Percentiles rank a stretch among this genome's conserved stretches.
Evolutionary conservation across 2,113 vertebrate species (phyloP).

Genomic region (Boleophthalmus pectinirostris): DNA sequence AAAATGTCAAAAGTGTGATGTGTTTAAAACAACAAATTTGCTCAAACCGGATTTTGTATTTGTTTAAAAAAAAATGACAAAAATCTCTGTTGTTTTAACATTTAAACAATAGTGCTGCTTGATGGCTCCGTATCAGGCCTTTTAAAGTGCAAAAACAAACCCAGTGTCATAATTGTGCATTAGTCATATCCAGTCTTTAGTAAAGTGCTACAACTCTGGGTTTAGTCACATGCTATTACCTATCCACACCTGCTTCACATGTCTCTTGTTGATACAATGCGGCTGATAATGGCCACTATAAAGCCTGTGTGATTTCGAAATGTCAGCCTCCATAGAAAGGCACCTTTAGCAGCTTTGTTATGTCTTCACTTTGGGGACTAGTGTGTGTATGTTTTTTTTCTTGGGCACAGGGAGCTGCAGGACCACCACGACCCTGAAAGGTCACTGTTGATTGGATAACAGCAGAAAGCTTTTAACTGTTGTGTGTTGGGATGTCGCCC

Average conservation of each 20-base stretch:
- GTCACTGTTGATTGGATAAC: slow-evolving; percentile 66
- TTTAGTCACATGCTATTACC: background rate
- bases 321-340: slow-evolving; percentile 46
- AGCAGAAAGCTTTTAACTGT: slow-evolving; percentile 63
- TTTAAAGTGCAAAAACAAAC: background rate
- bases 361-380: slow-evolving; percentile 37
- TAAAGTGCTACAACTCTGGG: background rate
- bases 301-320: slow-evolving; percentile 39
- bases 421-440: slow-evolving; percentile 51
- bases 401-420: slow-evolving; percentile 5
- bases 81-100: too few species aligned
- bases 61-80: too few species aligned
- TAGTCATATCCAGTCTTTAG: background rate
- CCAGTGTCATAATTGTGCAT: background rate
- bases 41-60: too few species aligned
- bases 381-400: slow-evolving; percentile 12
- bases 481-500: slow-evolving; percentile 39
- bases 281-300: slow-evolving; percentile 32
- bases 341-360: slow-evolving; percentile 43
- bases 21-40: too few species aligned
- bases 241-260: background rate
- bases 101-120: background rate
- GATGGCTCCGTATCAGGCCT: background rate
- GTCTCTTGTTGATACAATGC: slow-evolving; percentile 9
- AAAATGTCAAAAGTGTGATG: too few species aligned